Base-by-base conservation (phyloP, 2,888 invertebrate species). In the Campoplex capitator region DNA sequence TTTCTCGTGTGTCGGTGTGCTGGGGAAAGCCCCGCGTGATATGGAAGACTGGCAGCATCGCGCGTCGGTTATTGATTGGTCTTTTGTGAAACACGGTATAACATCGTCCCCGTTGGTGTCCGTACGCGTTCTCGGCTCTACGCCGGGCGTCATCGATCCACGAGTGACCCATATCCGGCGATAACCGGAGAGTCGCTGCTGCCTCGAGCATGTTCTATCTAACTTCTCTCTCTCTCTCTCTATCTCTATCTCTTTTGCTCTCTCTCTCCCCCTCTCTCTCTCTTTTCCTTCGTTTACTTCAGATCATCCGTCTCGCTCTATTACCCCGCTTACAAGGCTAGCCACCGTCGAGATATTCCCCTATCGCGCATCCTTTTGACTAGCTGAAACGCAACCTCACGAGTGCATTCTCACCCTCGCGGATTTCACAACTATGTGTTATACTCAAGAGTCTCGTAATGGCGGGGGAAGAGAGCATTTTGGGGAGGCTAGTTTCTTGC, bases 151-250 rank as follows among this genome's bases (percentile, higher is more conserved):
- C 91, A 94, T 94, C 94, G 94, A 94, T 94, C 94, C 93, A 90
- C 89, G 92, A 93, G 93, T 94, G 94, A 94, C 94, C 94, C 93
- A 94, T 93, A 94, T 94, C 93, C 92, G 92, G 91, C 88, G 85
- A 88, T 87, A 87, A 86, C 87, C 82, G 81, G 85, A 86, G 86
- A 88, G 87, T 84, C 86, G 86, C 75, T 83, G 71, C 83, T 70
- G 45, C 82, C 48, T 51, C 77, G 74, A 32, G 78, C 67, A 73
- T 67, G 76, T 71, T 81, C 88, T 83, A 79, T 68, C 86, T 48
- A 45, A 58, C 56, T 70, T 18, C 68, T 56, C 78, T 28, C 78
- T n/a, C 54, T 65, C 42, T 51, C 81, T 42, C 38, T 16, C 48
- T 35, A 32, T 35, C 67, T 23, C 13, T 8, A 67, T 45, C 56